Conservation (phyloP, 2,888 invertebrate species). For the Drosophila prostipennis region DNA sequence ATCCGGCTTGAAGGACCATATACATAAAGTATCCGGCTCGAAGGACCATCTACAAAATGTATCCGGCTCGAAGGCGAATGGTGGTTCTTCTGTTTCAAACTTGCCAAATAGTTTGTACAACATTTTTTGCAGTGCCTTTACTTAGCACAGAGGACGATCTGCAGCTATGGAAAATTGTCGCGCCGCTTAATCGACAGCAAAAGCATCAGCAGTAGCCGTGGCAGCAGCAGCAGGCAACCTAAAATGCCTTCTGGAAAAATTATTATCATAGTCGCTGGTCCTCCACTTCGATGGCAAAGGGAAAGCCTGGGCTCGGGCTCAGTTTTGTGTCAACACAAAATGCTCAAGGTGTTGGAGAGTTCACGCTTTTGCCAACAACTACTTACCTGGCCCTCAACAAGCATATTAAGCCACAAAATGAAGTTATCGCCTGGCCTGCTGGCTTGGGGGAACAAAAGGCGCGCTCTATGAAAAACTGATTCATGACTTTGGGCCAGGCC, state of each 20-base stretch:
- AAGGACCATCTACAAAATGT: background rate
- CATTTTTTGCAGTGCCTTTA: background rate
- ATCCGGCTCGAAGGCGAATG: background rate
- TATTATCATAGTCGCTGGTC: slow-evolving; percentile 68
- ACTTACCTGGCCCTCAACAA: slow-evolving; percentile 77
- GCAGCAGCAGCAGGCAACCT: slow-evolving; percentile 47
- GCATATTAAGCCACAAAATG: slow-evolving; percentile 79
- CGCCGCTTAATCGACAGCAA: slow-evolving; percentile 76
- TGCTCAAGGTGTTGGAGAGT: slow-evolving; percentile 78
- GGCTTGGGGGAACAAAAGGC: slow-evolving; percentile 64
- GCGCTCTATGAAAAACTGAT: slow-evolving; percentile 77
- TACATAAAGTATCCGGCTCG: background rate
- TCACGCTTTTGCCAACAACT: slow-evolving; percentile 72
- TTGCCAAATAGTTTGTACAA: background rate
- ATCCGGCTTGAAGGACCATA: too few relatives aligned
- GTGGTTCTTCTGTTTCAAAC: background rate
- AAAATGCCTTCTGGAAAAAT: slow-evolving; percentile 64
- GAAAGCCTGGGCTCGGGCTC: slow-evolving; percentile 47
- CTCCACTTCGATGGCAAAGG: slow-evolving; percentile 35
- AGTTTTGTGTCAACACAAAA: slow-evolving; percentile 74
- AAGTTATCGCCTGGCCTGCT: slow-evolving; percentile 69
- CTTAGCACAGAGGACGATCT: slow-evolving; percentile 17
- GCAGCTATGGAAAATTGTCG: slow-evolving; percentile 76
- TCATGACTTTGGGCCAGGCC: slow-evolving; percentile 60
- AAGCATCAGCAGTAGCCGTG: slow-evolving; percentile 32